Base-by-base conservation (phyloP, 2,797 vertebrate genomes). In the Anolis apletophallus region DNA sequence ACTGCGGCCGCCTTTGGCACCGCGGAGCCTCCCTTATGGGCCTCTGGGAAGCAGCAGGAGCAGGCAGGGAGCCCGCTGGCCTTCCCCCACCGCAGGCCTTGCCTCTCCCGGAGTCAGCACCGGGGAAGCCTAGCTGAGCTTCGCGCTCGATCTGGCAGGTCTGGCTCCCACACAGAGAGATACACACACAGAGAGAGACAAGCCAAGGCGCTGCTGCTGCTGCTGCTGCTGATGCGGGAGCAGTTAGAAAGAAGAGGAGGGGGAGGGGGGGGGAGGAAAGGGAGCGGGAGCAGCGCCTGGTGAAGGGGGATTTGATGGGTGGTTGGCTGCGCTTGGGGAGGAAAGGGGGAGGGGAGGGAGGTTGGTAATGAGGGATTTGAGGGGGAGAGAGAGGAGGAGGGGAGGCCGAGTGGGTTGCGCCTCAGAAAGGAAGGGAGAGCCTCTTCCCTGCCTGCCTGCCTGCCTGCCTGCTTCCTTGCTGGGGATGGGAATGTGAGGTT, bases 171-270 rank as follows among this genome's bases (percentile, higher is more conserved):
- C 36, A 40, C 71, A 59, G 59, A 71, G 84, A 36, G 59, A 83
- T 81, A 54, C 57, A 88, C 79, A 19, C 8, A 21, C 34, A 40
- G 32, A 54, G 59, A 71, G 83, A 36, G 61, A 85, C 85, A 64
- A 90, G 57, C 46, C 21, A 40, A 40, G 16, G 23, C 67, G 73
- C 73, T 83, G 91, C 91, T 88, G 90, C 88, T 92, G 94, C 90
- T n/a, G n/a, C n/a, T n/a, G n/a, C n/a, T n/a, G 91, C 91, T 88
- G 90, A 88, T 92, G 94, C 90, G 84, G 57, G 57, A 88, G 90
- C 88, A 16, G 80, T 50, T 17, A 73, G n/a, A 40, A 12, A 8
- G 52, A 19, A 80, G 83, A 83, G 85, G 75, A 69, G 54, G 61
- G 19, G 52, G 34, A 29, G 78, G 23, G 32, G 21, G 6, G 87